These are phyloP conservation scores for Bombus confusus DNA, from an alignment of 1,140 invertebrate genomes.

Conservation along the genomic window DNA sequence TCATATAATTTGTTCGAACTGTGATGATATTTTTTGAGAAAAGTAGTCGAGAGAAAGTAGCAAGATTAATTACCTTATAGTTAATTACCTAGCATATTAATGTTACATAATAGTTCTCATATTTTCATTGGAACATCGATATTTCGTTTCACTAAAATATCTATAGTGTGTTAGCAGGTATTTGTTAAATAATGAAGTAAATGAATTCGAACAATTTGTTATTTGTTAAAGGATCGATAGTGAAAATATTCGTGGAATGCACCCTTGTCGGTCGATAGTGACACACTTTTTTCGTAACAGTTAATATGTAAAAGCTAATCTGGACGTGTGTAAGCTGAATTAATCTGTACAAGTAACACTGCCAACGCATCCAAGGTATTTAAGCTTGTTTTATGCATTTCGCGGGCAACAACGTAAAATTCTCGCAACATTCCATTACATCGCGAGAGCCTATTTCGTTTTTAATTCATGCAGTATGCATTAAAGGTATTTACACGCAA, in stretches of 20 bases:
- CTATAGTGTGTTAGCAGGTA: neutral
- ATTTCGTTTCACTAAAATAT: neutral
- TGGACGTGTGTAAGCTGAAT: neutral
- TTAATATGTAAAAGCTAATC: neutral
- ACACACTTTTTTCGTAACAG: neutral
- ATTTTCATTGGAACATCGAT: neutral
- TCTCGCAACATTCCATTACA: neutral
- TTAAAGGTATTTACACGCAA: no score
- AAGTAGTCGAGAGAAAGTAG: neutral
- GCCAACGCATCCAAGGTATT: neutral
- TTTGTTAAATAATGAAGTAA: neutral
- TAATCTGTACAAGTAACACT: neutral
- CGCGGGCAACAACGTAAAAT: neutral
- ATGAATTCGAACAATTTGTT: neutral
- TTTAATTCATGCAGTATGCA: neutral
- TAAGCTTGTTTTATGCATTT: neutral
- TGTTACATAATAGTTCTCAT: neutral
- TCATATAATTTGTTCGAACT: no score
- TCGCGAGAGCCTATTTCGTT: neutral
- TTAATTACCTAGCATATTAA: neutral
- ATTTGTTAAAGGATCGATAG: neutral
- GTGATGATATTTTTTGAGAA: no score
- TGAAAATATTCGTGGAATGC: neutral
- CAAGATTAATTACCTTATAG: neutral
- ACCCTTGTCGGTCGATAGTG: no score